Evolutionary conservation across 2,113 vertebrate species (phyloP).

Genomic region (Vanacampus margaritifer): DNA sequence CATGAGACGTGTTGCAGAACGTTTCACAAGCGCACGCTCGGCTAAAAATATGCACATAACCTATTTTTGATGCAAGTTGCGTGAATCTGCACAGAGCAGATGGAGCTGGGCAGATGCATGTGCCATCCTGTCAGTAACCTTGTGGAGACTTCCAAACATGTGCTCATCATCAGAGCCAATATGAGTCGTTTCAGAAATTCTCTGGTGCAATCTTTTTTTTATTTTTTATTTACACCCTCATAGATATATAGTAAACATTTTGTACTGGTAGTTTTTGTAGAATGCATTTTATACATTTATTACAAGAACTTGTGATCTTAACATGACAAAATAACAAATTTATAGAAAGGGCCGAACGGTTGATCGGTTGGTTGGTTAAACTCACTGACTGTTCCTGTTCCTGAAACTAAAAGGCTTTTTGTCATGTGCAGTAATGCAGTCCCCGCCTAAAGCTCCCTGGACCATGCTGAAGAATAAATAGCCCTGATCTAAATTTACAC

Average conservation of each 20-base stretch:
- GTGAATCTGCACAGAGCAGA: not conserved
- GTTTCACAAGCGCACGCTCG: not conserved
- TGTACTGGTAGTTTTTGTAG: not conserved
- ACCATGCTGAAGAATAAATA: too few species aligned
- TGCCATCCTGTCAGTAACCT: not conserved
- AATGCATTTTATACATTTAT: too few species aligned
- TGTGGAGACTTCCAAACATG: not conserved
- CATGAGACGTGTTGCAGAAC: not conserved
- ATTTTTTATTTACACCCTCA: not conserved
- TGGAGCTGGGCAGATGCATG: constrained; percentile 2
- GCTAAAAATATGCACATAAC: constrained; percentile 6
- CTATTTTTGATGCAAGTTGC: constrained; percentile 8
- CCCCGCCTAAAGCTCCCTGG: too few species aligned
- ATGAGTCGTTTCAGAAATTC: not conserved
- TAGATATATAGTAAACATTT: not conserved
- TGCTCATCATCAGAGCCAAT: not conserved
- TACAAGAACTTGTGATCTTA: too few species aligned
- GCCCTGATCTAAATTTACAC: too few species aligned
- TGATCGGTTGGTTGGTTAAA: too few species aligned
- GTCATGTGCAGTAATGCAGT: too few species aligned
- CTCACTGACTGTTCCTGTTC: too few species aligned
- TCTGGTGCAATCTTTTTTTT: not conserved
- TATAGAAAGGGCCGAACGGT: too few species aligned
- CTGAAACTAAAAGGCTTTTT: too few species aligned
- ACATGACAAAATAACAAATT: too few species aligned